These are phyloP conservation scores for Lepidocyrtinus sp. DNA, from an alignment of 2,888 invertebrate species.

Conservation along the genomic window DNA sequence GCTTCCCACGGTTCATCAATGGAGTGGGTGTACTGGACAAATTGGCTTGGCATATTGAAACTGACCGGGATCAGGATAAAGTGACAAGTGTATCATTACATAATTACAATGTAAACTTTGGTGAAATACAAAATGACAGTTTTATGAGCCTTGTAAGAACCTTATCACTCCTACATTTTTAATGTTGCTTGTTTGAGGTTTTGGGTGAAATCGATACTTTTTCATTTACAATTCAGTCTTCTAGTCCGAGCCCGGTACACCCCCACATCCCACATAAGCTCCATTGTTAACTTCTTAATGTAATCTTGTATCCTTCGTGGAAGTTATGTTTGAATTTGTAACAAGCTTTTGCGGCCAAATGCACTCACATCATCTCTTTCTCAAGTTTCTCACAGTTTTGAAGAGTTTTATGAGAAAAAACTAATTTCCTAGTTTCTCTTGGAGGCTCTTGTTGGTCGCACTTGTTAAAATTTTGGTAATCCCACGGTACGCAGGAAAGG, in stretches of 20 bases:
- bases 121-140: background rate
- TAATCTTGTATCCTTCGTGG: no score
- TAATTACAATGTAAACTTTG: background rate
- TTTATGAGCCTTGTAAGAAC: no score
- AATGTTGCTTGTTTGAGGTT: background rate
- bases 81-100: background rate
- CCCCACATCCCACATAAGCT: background rate
- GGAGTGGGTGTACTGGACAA: background rate
- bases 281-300: no score
- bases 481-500: background rate
- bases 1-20: background rate
- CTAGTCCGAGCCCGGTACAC: background rate
- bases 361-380: background rate
- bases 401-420: background rate
- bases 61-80: background rate
- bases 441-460: conserved; percentile 29
- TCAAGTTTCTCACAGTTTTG: conserved; percentile 7
- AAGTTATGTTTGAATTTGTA: background rate
- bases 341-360: conserved; percentile 40
- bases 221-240: no score
- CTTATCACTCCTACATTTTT: no score
- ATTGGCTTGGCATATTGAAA: background rate
- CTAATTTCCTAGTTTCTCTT: conserved; percentile 7
- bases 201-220: conserved; percentile 16
- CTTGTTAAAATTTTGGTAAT: conserved; percentile 17